Evolutionary conservation across 2,888 invertebrate genomes (phyloP), one percentile per base, ranked within the genome.

Genomic region (Trichogramma evanescens): DNA sequence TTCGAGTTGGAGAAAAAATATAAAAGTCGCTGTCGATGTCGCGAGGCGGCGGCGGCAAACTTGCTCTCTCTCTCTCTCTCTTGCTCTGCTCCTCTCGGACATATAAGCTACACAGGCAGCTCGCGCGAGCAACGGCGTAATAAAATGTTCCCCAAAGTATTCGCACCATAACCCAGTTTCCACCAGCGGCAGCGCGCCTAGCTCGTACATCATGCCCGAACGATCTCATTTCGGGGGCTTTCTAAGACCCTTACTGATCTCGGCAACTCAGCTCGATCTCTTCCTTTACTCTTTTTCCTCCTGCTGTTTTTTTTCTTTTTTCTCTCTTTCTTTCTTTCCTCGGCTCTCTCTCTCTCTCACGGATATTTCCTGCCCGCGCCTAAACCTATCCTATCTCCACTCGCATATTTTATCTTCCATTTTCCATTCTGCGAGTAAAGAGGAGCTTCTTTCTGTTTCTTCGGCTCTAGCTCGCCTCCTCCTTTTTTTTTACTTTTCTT

Each of bases 151-250:
- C 26, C 64, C 61, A 58, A 67, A 67, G 62, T 66, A 66, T 66
- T 68, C 63, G 63, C 59, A 59, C 64, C 64, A 65, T 69, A 68
- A 71, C 68, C 69, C 65, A 70, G 68, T 70, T 71, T 66, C 63
- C 56, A 63, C 57, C 62, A 54, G 62, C 65, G 3, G 26, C 26
- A 2, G 66, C 64, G 69, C 67, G 66, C 56, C 62, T 56, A 58
- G 51, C 50, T 13, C 61, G 62, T 67, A 64, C 65, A 64, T 71
- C 71, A 69, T 63, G 66, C 65, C 60, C 56, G 63, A 68, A 67
- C 63, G 67, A 66, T 68, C 66, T 58, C 59, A 63, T 63, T 69
- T 69, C 65, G 65, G n/a, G 6, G n/a, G 51, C 38, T 57, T 57
- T 41, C 10, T 45, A 13, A 39, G 39, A 13, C 52, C n/a, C 44